A percentile compares a stretch with the other conserved stretches of the same genome.
Conservation (phyloP, 2,113 vertebrate species). For the Periophthalmus modestus region DNA sequence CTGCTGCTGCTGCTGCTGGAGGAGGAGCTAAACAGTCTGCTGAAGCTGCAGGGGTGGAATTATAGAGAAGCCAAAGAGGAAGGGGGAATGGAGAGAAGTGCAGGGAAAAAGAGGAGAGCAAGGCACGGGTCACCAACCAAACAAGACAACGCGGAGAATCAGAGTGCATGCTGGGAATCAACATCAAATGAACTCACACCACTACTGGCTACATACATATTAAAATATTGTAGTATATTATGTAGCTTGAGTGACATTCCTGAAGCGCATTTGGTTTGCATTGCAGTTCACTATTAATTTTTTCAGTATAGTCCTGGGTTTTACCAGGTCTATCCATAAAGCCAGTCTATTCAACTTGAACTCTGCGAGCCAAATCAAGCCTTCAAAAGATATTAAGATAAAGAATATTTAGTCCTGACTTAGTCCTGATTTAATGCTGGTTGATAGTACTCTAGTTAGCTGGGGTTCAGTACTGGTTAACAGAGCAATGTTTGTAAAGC, state of each 20-base stretch:
- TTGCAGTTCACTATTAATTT: neutral
- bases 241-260: neutral
- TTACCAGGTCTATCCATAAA: too few species aligned
- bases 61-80: conserved; percentile 46
- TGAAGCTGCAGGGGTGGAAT: conserved; percentile 82
- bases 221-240: neutral
- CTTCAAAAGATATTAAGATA: too few species aligned
- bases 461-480: too few species aligned
- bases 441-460: too few species aligned
- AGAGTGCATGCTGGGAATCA: conserved; percentile 63
- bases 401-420: too few species aligned
- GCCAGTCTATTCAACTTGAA: too few species aligned
- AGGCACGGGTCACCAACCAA: conserved; percentile 55
- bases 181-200: conserved; percentile 12
- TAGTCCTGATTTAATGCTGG: too few species aligned
- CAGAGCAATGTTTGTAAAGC: too few species aligned
- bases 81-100: conserved; percentile 41
- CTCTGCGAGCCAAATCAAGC: too few species aligned
- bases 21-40: conserved; percentile 94
- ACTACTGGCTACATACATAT: neutral
- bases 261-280: neutral
- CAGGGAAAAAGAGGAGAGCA: conserved; percentile 33
- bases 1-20: conserved; percentile 58
- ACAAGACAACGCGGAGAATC: conserved; percentile 38
- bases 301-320: neutral